phyloP scores from a whole-genome alignment of 2,797 vertebrate genomes.

The Parotocinclus haroldoi region DNA sequence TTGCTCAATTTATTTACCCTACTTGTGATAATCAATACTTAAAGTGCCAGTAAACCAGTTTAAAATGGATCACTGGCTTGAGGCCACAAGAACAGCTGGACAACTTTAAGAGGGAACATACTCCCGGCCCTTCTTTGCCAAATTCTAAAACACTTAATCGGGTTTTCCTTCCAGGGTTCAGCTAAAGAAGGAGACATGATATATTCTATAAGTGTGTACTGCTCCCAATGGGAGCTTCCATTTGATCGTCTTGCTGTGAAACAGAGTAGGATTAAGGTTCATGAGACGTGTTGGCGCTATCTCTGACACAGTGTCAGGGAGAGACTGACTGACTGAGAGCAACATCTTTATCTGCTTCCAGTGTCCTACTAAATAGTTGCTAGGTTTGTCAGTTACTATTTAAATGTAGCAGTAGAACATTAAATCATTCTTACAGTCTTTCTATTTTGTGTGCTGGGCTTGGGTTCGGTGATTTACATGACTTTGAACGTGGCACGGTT shows the following conservation, averaged over 20 bases:
- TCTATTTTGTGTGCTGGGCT: too few relatives aligned
- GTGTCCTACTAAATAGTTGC: not conserved
- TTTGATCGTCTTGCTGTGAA: constrained; percentile 27
- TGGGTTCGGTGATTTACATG: too few relatives aligned
- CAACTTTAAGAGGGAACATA: not conserved
- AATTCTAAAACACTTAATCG: constrained; percentile 2
- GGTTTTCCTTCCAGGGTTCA: not conserved
- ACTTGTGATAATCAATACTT: constrained; percentile 1
- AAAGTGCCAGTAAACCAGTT: constrained; percentile 10
- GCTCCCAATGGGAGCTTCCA: constrained; percentile 16
- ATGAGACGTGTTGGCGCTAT: constrained; percentile 40
- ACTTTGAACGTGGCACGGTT: too few relatives aligned
- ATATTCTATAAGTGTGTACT: constrained; percentile 7
- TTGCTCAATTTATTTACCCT: not conserved
- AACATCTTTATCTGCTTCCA: not conserved
- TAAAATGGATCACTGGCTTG: constrained; percentile 8
- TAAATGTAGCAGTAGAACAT: too few relatives aligned
- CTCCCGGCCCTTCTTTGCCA: not conserved
- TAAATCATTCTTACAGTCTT: too few relatives aligned
- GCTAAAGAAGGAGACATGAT: not conserved
- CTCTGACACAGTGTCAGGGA: constrained; percentile 18
- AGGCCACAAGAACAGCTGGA: constrained; percentile 12
- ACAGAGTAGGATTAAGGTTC: constrained; percentile 36
- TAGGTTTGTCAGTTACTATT: too few relatives aligned
- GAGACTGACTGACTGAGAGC: not conserved